phyloP scores from a whole-genome alignment of 2,797 vertebrate genomes.

The Oreonectes daqikongensis region DNA sequence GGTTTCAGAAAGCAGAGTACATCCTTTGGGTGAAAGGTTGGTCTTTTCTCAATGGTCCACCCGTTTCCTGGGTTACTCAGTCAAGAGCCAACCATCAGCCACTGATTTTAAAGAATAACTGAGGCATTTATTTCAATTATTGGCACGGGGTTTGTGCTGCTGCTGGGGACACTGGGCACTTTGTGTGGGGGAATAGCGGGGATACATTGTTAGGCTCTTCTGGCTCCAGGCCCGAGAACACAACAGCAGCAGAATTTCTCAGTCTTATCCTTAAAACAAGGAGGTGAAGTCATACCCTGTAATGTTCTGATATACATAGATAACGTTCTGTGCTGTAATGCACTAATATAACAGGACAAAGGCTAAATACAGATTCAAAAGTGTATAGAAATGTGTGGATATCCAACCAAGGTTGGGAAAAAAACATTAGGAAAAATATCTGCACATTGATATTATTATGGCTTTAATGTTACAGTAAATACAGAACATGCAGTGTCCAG shows the following conservation, averaged over 20 bases:
- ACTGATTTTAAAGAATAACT: slow-evolving; percentile 67
- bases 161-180: slow-evolving; percentile 61
- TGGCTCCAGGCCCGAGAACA: slow-evolving; percentile 65
- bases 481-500: no score
- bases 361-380: not conserved
- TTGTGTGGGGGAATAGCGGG: slow-evolving; percentile 60
- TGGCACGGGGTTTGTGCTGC: slow-evolving; percentile 57
- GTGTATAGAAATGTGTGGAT: not conserved
- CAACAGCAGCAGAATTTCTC: slow-evolving; percentile 62
- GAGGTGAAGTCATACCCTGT: slow-evolving; percentile 22
- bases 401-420: not conserved
- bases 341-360: not conserved
- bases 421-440: not conserved
- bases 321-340: not conserved
- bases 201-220: slow-evolving; percentile 62
- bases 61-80: slow-evolving; percentile 46
- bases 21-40: slow-evolving; percentile 34
- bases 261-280: slow-evolving; percentile 33
- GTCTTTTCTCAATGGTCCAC: slow-evolving; percentile 30
- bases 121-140: slow-evolving; percentile 64
- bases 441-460: not conserved
- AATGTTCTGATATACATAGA: slow-evolving; percentile 24
- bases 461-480: not conserved
- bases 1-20: not conserved
- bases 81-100: slow-evolving; percentile 51